phyloP scores from a whole-genome alignment of 2,888 invertebrate genomes.

The Mesoligia furuncula region DNA sequence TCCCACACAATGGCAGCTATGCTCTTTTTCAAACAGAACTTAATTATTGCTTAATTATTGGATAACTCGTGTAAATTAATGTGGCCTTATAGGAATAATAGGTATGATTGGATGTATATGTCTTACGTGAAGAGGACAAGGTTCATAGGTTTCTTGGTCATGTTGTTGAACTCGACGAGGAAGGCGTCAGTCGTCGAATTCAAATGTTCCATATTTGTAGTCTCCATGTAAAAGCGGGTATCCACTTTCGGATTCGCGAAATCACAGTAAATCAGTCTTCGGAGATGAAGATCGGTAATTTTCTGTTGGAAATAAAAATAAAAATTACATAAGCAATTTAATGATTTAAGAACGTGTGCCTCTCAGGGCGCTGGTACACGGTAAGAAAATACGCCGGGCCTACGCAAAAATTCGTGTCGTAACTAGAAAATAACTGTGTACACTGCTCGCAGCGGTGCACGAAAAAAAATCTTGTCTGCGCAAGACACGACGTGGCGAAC shows the following conservation, averaged over 20 bases:
- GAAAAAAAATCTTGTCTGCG: no score
- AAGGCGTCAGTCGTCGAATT: constrained; percentile 96
- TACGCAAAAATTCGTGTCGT: no score
- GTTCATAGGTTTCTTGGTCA: constrained; percentile 99
- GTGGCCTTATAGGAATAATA: no score
- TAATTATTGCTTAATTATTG: neutral
- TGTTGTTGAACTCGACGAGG: constrained; percentile 97
- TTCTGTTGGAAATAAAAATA: constrained; percentile 71
- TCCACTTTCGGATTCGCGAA: constrained; percentile 98
- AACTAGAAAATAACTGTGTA: no score
- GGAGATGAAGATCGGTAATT: constrained; percentile 95
- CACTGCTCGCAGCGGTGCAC: no score
- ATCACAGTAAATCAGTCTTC: constrained; percentile 97
- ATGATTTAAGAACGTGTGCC: no score
- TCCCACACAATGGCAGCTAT: neutral
- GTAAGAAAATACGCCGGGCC: no score
- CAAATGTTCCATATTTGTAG: constrained; percentile 94
- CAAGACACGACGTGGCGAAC: no score
- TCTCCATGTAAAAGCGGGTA: constrained; percentile 96
- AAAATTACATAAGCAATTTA: neutral
- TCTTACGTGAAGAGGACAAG: constrained; percentile 95
- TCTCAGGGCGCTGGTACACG: no score
- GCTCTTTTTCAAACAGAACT: neutral
- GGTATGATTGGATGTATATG: neutral
- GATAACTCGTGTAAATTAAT: neutral